Evolutionary conservation across 2,797 vertebrate species (phyloP).

Genomic region (Psittacula echo): DNA sequence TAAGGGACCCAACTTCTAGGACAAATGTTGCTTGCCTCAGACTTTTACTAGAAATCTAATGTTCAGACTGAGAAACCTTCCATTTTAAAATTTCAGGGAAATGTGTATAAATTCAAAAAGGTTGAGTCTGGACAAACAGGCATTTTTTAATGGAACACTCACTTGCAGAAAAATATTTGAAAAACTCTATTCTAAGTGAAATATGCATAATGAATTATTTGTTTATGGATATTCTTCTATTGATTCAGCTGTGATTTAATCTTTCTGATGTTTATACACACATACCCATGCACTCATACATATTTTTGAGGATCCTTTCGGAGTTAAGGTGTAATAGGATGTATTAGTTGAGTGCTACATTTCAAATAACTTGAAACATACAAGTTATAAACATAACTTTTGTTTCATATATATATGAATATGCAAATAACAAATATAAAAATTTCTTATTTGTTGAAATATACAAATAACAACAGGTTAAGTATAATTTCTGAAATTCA

Average conservation of each 20-base stretch:
- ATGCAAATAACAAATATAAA: not conserved
- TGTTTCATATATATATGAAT: not conserved
- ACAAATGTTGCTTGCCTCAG: not conserved
- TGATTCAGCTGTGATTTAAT: not conserved
- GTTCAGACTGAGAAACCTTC: not conserved
- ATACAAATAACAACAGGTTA: not conserved
- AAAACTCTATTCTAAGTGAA: not conserved
- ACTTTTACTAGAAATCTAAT: not conserved
- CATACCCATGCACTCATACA: fast-evolving
- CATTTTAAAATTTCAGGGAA: not conserved
- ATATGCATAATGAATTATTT: not conserved
- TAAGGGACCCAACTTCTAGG: not conserved
- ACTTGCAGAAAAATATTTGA: not conserved
- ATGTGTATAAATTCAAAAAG: not conserved
- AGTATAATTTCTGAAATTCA: not conserved
- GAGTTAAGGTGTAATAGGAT: not conserved
- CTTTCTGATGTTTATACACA: not conserved
- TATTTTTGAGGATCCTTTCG: not conserved
- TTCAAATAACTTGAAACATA: not conserved
- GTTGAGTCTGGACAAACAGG: not conserved
- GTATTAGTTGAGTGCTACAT: not conserved
- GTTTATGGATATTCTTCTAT: not conserved
- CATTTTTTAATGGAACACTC: not conserved
- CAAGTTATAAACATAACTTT: not conserved
- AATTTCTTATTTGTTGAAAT: not conserved